A percentile compares a stretch with the other conserved stretches of the same genome.
Conservation (phyloP, 2,888 invertebrate species). For the Tiliacea citrago region DNA sequence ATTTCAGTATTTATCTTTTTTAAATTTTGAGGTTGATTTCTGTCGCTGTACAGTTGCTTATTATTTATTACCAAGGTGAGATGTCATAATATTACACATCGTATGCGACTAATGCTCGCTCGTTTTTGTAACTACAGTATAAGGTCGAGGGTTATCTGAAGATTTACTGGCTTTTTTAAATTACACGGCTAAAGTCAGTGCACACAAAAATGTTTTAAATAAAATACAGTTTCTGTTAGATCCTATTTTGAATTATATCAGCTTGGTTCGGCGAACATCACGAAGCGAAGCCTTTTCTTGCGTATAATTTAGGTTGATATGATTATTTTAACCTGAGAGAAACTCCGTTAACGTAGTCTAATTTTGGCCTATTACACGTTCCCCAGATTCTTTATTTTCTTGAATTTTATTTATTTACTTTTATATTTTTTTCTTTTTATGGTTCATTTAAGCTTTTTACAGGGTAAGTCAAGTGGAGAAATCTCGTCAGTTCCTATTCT, state of each 20-base stretch:
- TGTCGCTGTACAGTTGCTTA: too few species aligned
- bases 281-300: slow-evolving; percentile 9
- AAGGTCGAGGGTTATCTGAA: not conserved
- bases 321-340: slow-evolving; percentile 23
- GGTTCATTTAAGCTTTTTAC: not conserved
- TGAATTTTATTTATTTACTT: slow-evolving; percentile 1
- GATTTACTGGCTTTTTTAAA: slow-evolving; percentile 5
- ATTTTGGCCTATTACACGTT: slow-evolving; percentile 10
- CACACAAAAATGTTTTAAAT: not conserved
- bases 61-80: too few species aligned
- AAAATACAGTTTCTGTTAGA: not conserved
- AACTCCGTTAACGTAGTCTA: slow-evolving; percentile 10
- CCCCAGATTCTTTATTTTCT: not conserved
- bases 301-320: slow-evolving; percentile 34
- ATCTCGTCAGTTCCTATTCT: not conserved
- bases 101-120: too few species aligned
- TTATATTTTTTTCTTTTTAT: not conserved
- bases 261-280: slow-evolving; percentile 6
- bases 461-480: not conserved
- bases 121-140: too few species aligned
- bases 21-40: too few species aligned
- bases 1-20: too few species aligned
- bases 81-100: too few species aligned
- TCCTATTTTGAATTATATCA: not conserved
- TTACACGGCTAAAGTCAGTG: not conserved